Conservation (phyloP, 37 sponge, comb jelly and placozoan genomes). For the Aphrocallistes beatrix region DNA sequence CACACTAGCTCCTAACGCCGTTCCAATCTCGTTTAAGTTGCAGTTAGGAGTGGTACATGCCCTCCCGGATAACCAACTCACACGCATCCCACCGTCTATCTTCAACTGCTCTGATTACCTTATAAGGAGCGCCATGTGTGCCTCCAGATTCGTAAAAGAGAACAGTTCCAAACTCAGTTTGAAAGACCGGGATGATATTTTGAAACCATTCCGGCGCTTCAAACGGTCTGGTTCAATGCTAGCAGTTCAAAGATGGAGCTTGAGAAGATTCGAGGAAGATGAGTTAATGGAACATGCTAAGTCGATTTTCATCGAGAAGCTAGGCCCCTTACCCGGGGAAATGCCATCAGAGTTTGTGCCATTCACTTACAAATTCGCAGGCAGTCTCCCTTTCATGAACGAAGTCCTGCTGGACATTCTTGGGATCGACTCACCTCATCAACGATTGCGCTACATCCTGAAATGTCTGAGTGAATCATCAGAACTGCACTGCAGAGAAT, state of each 20-base stretch:
- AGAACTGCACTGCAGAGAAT: slow-evolving; percentile 37
- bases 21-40: neutral
- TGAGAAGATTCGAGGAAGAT: slow-evolving; percentile 3
- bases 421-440: neutral
- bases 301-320: neutral
- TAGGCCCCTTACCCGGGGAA: neutral
- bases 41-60: neutral
- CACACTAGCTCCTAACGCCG: neutral
- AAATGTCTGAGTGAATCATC: neutral
- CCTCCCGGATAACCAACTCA: neutral
- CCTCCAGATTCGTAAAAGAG: neutral
- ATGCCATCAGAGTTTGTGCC: neutral
- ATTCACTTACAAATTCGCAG: slow-evolving; percentile 21
- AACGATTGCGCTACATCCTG: neutral
- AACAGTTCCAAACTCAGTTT: neutral
- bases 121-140: neutral
- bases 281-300: neutral
- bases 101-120: neutral
- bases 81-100: neutral
- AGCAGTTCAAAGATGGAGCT: neutral
- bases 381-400: slow-evolving; percentile 8
- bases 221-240: neutral
- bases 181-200: neutral
- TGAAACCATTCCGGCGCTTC: neutral
- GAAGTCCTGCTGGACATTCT: neutral